Evolutionary conservation across 2,888 invertebrate genomes (phyloP), one percentile per base, ranked within the genome.

Genomic region (Synanthedon myopaeformis): DNA sequence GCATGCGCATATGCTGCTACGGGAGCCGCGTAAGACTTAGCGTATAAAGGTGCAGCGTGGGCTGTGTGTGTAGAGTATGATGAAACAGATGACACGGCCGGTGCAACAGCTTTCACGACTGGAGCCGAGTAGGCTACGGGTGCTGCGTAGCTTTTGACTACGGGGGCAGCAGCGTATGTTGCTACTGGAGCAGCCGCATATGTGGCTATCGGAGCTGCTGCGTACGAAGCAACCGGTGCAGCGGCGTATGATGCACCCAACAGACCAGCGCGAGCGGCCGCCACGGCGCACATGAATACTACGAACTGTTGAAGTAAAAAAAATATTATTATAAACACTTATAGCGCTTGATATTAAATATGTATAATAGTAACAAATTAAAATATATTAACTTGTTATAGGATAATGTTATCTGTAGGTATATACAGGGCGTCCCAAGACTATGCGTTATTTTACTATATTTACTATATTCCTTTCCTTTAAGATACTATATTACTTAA

Each of bases 261-360:
- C 13, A 90, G 64, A 56, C 91, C 91, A 60, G 91, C 91, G 66
- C 81, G 87, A 62, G 86, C 89, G 52, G 83, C 81, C 54, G 89
- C 90, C 73, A 91, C 76, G 59, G 86, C 76, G 66, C 90, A 84
- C 72, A 86, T 82, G 62, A 91, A 74, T 56, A 89, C 76, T 66
- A 91, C 66, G 63, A 90, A 76, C 89, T 81, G 77, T 23, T 3
- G 74, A 77, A 54, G 60, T 59, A 59, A 61, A 53, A 50, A 28
- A 8, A 45, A 1, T 41, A 35, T 28, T 48, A 1, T 45, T 5
- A 17, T 53, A 13, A 49, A 53, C 10, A 1, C 14, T 41, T 48
- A 10, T 23, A 52, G 14, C 42, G 50, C 50, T 52, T 52, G 45
- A 35, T 35, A 35, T 35, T 35, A 35, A 35, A 35, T 23, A 5